A percentile compares a stretch with the other conserved stretches of the same genome.
Evolutionary conservation across 2,797 vertebrate genomes (phyloP).

Genomic region (Rhynchotus rufescens): DNA sequence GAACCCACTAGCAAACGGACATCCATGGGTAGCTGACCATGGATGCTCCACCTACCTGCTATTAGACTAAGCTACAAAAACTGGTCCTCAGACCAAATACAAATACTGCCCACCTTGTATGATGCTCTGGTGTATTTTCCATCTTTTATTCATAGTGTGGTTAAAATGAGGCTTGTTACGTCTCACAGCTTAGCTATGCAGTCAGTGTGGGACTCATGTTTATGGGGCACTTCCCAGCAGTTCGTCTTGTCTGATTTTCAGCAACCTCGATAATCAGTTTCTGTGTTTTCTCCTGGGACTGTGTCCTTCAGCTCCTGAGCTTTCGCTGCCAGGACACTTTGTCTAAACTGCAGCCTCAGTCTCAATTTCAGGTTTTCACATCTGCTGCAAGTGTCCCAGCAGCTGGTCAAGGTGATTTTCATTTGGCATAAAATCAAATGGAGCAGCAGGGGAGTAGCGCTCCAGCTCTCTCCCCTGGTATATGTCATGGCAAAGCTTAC

Average conservation of each 20-base stretch:
- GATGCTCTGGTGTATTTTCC: not conserved
- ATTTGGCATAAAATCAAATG: not conserved
- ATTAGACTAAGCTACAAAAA: not conserved
- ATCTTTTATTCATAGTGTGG: not conserved
- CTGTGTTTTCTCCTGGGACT: not conserved
- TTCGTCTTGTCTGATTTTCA: constrained; percentile 9
- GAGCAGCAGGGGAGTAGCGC: accelerated
- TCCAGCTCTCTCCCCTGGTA: not conserved
- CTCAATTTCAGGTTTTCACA: not conserved
- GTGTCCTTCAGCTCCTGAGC: not conserved
- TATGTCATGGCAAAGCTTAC: no score
- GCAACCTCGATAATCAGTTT: not conserved
- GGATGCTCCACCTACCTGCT: not conserved
- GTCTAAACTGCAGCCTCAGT: not conserved
- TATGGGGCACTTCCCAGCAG: not conserved
- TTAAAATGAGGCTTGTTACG: not conserved
- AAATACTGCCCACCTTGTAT: not conserved
- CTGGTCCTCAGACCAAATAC: not conserved
- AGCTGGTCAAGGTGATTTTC: not conserved
- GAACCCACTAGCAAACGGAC: not conserved
- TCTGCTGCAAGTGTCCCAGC: not conserved
- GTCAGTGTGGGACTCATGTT: accelerated
- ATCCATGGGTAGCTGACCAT: accelerated
- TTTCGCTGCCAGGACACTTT: not conserved
- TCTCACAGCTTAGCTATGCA: not conserved